Base-by-base conservation (phyloP, 2,888 invertebrate species). In the Silvanus unidentatus region DNA sequence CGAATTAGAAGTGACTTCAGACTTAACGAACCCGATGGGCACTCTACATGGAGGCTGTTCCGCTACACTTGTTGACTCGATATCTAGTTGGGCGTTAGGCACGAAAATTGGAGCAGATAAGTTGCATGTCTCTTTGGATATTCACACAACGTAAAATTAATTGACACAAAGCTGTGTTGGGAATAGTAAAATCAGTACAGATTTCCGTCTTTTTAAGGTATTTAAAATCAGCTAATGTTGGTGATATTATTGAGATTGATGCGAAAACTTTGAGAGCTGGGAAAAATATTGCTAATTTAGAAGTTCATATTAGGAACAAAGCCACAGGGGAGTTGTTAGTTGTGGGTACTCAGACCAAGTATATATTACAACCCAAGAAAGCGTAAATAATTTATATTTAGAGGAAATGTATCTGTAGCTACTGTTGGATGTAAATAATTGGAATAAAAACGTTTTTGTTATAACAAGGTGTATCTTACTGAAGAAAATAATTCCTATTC, bases 31-130 rank as follows among this genome's bases (percentile, higher is more conserved):
- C 70, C 70, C 75, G 10, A 67, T 75, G 27, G 90, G 89, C 1
- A 80, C 81, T 0, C 68, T 95, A 6, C 94, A 95, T 65, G 94
- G 94, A 2, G 95, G 92, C 4, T 81, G 89, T 58, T 87, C 87
- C 2, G 85, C 88, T 2, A 87, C 88, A 0, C 67, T 94, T 8
- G 81, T 90, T 0, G 88, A 89, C 64, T 74, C 75, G 43, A 67
- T 93, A 14, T 91, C 93, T 1, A 86, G 88, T 0, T 82, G 83
- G 63, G 93, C 90, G 0, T 67, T 94, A 1, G 77, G 86, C 64
- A 22, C 22, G 8, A 22, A 22, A 22, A 22, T 22, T 22, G 32
- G 47, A 10, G 44, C 42, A 9, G 48, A 35, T 39, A 74, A 75
- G 40, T 78, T 85, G 41, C 92, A 92, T 14, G 88, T 91, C 1